Percentiles rank a stretch among this genome's conserved stretches.
These are phyloP conservation scores for Trissolcus brochymenae DNA, from an alignment of 2,888 invertebrate species.

Conservation along the genomic window DNA sequence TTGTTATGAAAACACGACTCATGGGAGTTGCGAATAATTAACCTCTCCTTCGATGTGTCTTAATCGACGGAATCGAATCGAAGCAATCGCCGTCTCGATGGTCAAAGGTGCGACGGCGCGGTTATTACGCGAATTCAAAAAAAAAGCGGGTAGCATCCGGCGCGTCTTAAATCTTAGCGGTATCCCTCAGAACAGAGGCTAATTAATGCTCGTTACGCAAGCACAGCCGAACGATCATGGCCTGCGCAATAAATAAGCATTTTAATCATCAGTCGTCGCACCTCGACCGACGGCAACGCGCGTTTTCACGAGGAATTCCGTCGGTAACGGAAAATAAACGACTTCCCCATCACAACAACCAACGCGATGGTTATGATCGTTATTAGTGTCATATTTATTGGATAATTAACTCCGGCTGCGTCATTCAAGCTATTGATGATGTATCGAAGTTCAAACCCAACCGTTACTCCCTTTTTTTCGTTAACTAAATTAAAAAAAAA, in stretches of 20 bases:
- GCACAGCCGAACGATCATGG: conserved; percentile 60
- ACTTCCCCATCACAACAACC: conserved; percentile 22
- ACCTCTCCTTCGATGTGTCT: too few species aligned
- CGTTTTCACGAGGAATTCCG: conserved; percentile 58
- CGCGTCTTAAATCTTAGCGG: conserved; percentile 40
- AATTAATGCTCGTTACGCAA: conserved; percentile 65
- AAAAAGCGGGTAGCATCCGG: conserved; percentile 2
- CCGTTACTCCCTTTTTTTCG: not conserved
- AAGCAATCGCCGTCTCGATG: not conserved
- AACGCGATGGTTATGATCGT: conserved; percentile 28
- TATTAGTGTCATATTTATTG: conserved; percentile 45
- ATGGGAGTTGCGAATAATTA: too few species aligned
- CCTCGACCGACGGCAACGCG: conserved; percentile 53
- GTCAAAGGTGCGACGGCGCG: conserved; percentile 14
- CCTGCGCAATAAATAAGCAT: conserved; percentile 66
- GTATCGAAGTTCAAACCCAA: conserved; percentile 24
- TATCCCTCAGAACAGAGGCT: conserved; percentile 56
- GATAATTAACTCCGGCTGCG: conserved; percentile 33
- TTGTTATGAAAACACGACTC: too few species aligned
- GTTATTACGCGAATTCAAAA: conserved; percentile 8
- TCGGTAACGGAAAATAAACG: conserved; percentile 42
- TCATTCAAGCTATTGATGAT: conserved; percentile 35
- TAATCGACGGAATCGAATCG: not conserved
- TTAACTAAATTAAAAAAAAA: not conserved
- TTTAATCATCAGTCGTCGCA: conserved; percentile 63